Evolutionary conservation across 2,888 invertebrate genomes (phyloP).

Genomic region (Aphodius sticticus): DNA sequence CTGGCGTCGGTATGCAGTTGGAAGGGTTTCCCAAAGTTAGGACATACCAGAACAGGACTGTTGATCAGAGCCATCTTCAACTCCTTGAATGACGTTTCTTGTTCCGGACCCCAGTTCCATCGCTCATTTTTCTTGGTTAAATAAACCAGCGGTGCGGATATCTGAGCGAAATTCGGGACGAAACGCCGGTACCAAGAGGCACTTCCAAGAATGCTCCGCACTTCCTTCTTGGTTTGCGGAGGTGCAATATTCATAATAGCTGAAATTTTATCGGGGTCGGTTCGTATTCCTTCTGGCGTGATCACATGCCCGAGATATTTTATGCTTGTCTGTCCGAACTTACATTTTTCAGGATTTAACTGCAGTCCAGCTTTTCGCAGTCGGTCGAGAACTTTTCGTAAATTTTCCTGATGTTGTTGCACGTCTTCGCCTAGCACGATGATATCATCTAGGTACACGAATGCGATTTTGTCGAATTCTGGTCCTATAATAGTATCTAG

Average conservation of each 20-base stretch:
- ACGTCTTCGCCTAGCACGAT: no score
- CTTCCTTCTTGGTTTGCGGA: slow-evolving; percentile 38
- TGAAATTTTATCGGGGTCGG: no score
- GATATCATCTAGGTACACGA: slow-evolving; percentile 27
- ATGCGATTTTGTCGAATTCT: slow-evolving; percentile 39
- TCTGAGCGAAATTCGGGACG: slow-evolving; percentile 27
- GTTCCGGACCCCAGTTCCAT: slow-evolving; percentile 39
- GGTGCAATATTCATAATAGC: no score
- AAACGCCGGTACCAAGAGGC: slow-evolving; percentile 43
- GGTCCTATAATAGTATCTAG: slow-evolving; percentile 43
- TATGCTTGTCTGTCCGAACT: no score
- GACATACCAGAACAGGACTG: slow-evolving; percentile 38
- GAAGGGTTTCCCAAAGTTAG: slow-evolving; percentile 40
- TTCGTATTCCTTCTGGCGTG: no score
- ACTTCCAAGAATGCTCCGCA: slow-evolving; percentile 45
- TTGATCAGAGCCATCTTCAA: slow-evolving; percentile 34
- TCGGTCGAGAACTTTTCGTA: no score
- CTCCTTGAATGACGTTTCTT: slow-evolving; percentile 40
- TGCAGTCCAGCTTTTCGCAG: no score
- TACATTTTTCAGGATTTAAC: no score
- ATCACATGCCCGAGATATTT: no score
- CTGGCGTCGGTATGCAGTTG: slow-evolving; percentile 31
- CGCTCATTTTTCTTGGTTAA: slow-evolving; percentile 40
- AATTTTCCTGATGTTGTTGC: no score
- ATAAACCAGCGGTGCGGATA: slow-evolving; percentile 29